Evolutionary conservation across 2,797 vertebrate genomes (phyloP).

Genomic region (Morus bassanus): DNA sequence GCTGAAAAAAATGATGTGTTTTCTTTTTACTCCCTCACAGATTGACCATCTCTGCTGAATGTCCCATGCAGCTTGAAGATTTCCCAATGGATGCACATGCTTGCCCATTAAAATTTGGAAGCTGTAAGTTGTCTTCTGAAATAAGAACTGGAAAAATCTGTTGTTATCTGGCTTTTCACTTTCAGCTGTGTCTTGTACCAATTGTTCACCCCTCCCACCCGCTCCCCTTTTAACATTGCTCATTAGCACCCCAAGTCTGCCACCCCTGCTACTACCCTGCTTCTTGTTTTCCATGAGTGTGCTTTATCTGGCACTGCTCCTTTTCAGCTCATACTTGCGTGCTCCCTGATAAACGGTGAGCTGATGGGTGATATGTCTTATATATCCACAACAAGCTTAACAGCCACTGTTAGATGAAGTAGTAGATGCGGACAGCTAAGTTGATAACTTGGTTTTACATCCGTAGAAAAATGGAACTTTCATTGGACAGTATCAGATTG

Average conservation of each 20-base stretch:
- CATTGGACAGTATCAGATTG: background rate
- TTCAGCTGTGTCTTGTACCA: background rate
- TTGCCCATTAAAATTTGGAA: slow-evolving; percentile 97
- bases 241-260: background rate
- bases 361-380: background rate
- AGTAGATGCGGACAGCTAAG: background rate
- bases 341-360: background rate
- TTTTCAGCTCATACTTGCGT: background rate
- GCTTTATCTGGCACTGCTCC: background rate
- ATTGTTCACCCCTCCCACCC: background rate
- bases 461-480: background rate
- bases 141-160: background rate
- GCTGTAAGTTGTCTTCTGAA: slow-evolving; percentile 87
- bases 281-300: background rate
- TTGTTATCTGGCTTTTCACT: background rate
- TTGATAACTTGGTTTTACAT: background rate
- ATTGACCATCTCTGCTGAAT: slow-evolving; percentile 96
- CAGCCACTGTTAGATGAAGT: background rate
- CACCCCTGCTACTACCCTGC: background rate
- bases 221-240: background rate
- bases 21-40: slow-evolving; percentile 72
- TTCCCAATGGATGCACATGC: slow-evolving; percentile 98
- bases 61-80: slow-evolving; percentile 98
- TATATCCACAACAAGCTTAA: background rate
- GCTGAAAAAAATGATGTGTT: rapidly evolving